phyloP scores from a whole-genome alignment of 2,113 vertebrate genomes.

The Lethenteron reissneri region DNA sequence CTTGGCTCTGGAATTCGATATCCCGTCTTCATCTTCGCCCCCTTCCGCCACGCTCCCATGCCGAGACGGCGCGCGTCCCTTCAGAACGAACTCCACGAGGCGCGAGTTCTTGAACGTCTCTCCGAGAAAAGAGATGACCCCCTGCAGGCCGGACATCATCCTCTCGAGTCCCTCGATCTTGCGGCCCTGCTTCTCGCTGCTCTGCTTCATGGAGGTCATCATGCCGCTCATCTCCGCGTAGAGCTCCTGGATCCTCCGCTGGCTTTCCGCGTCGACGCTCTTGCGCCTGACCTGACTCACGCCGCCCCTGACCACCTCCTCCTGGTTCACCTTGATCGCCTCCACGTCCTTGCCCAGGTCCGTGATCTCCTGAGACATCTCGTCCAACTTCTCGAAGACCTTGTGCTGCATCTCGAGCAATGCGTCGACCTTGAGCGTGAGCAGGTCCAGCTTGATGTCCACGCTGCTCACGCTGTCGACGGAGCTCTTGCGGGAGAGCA shows the following conservation, averaged over 20 bases:
- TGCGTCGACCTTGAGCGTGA: constrained; percentile 40
- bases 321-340: constrained; percentile 13
- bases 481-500: background rate
- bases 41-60: constrained; percentile 23
- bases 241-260: background rate
- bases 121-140: constrained; percentile 30
- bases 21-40: constrained; percentile 21
- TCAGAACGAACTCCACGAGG: constrained; percentile 41
- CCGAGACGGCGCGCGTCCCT: constrained; percentile 35
- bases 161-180: constrained; percentile 36
- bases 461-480: constrained; percentile 11
- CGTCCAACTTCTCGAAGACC: constrained; percentile 31
- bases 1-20: too few relatives aligned
- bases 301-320: background rate
- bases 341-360: constrained; percentile 26
- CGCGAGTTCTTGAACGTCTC: constrained; percentile 40
- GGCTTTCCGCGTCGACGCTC: background rate
- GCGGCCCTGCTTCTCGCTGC: constrained; percentile 26
- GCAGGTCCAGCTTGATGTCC: constrained; percentile 32
- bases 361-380: constrained; percentile 25
- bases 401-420: constrained; percentile 33
- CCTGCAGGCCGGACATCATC: constrained; percentile 33
- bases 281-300: background rate
- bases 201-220: constrained; percentile 26
- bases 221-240: constrained; percentile 32